These are phyloP conservation scores for Lucinisca nassula DNA, from an alignment of 2,888 invertebrate species.

Conservation along the genomic window DNA sequence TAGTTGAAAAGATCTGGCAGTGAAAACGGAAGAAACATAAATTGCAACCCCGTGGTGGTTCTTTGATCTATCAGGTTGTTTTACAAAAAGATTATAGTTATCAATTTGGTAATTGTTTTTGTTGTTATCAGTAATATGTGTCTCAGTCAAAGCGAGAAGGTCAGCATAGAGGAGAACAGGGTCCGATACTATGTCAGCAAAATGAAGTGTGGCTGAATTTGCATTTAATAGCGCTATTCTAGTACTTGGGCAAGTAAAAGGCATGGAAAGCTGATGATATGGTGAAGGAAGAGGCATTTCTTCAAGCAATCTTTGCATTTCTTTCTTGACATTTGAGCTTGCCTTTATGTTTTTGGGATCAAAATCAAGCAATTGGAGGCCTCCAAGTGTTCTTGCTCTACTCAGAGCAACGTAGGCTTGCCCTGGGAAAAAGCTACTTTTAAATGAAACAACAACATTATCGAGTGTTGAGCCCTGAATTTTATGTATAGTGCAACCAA, in stretches of 20 bases:
- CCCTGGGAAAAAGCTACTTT: conserved; percentile 42
- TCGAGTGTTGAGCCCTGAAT: conserved; percentile 53
- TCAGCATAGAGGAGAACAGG: conserved; percentile 20
- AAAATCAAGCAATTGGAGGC: conserved; percentile 42
- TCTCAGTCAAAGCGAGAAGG: conserved; percentile 31
- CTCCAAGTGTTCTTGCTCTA: conserved; percentile 52
- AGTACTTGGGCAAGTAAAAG: conserved; percentile 18
- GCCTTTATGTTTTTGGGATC: background rate
- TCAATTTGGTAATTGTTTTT: conserved; percentile 1
- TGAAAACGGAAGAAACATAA: conserved; percentile 5
- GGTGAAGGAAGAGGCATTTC: conserved; percentile 26
- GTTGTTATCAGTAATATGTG: conserved; percentile 18
- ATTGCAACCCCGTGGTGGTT: conserved; percentile 36
- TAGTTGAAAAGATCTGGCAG: background rate
- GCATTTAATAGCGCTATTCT: conserved; percentile 40
- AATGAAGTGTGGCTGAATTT: conserved; percentile 32
- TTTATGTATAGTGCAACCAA: background rate
- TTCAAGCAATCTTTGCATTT: background rate
- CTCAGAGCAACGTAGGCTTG: conserved; percentile 69
- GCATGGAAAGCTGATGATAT: conserved; percentile 6
- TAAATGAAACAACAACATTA: conserved; percentile 58
- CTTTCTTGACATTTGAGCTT: background rate
- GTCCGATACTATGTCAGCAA: conserved; percentile 23
- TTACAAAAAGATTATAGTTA: background rate
- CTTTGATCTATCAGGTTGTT: background rate